A percentile compares a stretch with the other conserved stretches of the same genome.
Conservation (phyloP, 2,113 vertebrate genomes). For the Heterochromis multidens region DNA sequence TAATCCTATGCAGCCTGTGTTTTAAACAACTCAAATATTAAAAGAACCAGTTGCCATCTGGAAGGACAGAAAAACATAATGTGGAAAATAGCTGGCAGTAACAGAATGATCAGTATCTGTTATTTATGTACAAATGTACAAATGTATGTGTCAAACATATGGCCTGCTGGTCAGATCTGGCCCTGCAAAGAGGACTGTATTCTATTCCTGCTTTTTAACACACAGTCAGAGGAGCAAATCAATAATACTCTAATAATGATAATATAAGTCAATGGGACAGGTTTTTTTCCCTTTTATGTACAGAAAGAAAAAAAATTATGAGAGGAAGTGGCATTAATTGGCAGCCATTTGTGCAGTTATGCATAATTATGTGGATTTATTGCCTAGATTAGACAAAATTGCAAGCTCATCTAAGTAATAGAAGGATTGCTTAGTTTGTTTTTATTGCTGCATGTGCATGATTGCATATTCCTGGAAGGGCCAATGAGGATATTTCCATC, state of each 20-base stretch:
- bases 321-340: background rate
- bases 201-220: too few relatives aligned
- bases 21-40: background rate
- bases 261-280: background rate
- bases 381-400: background rate
- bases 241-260: too few relatives aligned
- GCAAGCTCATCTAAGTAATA: background rate
- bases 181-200: too few relatives aligned
- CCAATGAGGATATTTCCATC: background rate
- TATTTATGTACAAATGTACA: background rate
- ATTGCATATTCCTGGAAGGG: background rate
- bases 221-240: background rate
- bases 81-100: background rate
- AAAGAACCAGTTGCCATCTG: background rate
- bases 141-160: too few relatives aligned
- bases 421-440: background rate
- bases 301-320: background rate
- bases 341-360: background rate
- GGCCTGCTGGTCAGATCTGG: too few relatives aligned
- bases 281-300: background rate
- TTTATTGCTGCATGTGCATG: background rate
- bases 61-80: background rate
- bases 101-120: background rate
- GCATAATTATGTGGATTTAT: background rate
- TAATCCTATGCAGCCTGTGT: background rate